phyloP scores from a whole-genome alignment of 2,113 vertebrate genomes.

The Telmatochromis bifrenatus region DNA sequence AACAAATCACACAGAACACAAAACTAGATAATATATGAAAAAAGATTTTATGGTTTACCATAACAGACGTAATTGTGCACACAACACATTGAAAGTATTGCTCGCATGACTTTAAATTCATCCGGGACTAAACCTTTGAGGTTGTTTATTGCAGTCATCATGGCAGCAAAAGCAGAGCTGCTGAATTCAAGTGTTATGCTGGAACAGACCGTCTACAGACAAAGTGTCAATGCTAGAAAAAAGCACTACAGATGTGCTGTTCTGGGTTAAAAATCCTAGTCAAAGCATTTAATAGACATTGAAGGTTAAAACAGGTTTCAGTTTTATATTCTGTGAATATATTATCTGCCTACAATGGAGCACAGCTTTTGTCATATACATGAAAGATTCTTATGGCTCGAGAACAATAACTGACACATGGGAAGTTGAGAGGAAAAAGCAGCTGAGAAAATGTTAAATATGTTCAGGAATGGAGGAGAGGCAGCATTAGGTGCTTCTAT shows the following conservation, averaged over 20 bases:
- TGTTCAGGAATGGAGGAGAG: not conserved
- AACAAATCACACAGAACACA: not conserved
- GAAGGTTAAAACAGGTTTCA: not conserved
- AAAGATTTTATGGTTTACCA: conserved; percentile 16
- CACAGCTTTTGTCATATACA: not conserved
- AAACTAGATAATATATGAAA: not conserved
- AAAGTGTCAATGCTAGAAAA: not conserved
- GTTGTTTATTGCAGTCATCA: not conserved
- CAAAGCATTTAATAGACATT: not conserved
- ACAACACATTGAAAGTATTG: not conserved
- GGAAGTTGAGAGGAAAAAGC: not conserved
- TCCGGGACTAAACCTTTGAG: not conserved
- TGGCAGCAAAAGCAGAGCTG: not conserved
- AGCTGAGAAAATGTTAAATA: not conserved
- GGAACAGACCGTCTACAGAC: not conserved
- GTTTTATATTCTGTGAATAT: not conserved
- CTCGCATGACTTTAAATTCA: not conserved
- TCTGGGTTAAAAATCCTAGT: not conserved
- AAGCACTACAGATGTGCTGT: not conserved
- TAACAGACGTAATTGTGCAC: not conserved
- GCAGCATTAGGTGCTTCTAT: not conserved
- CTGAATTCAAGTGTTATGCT: not conserved
- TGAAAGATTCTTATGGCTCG: conserved; percentile 1
- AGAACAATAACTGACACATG: not conserved
- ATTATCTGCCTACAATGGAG: not conserved